Evolutionary conservation across 2,888 invertebrate species (phyloP).

Genomic region (Autographa gamma): DNA sequence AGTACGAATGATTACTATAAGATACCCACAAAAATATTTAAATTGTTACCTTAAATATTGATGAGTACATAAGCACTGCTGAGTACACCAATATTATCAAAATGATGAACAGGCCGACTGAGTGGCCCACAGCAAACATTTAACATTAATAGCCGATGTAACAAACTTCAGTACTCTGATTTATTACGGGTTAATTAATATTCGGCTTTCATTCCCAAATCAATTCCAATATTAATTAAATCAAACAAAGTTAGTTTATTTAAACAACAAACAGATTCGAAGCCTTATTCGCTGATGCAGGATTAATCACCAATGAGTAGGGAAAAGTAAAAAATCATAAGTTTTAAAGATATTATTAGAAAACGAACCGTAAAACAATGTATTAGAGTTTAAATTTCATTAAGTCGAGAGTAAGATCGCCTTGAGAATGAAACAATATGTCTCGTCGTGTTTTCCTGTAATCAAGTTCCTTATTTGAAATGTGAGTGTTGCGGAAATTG

Average conservation of each 20-base stretch:
- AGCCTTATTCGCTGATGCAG: conserved; percentile 8
- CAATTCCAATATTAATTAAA: conserved; percentile 13
- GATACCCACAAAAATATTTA: background rate
- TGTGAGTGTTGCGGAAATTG: conserved; percentile 23
- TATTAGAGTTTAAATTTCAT: conserved; percentile 4
- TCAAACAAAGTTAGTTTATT: conserved; percentile 17
- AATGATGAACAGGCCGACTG: background rate
- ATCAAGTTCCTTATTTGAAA: conserved; percentile 34
- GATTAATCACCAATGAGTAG: conserved; percentile 14
- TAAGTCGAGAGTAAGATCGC: background rate
- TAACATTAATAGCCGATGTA: background rate
- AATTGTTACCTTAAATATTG: background rate
- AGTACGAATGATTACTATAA: no score
- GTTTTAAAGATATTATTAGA: background rate
- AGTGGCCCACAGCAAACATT: background rate
- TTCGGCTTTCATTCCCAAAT: conserved; percentile 5
- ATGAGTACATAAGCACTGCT: background rate
- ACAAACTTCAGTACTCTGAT: background rate
- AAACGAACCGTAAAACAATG: background rate
- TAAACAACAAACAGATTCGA: conserved; percentile 12
- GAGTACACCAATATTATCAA: background rate
- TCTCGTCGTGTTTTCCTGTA: conserved; percentile 31
- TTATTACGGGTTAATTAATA: conserved; percentile 2
- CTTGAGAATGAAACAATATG: conserved; percentile 18
- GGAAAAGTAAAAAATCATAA: conserved; percentile 17